Conservation (phyloP, 2,888 invertebrate genomes). For the Venusia cambrica region DNA sequence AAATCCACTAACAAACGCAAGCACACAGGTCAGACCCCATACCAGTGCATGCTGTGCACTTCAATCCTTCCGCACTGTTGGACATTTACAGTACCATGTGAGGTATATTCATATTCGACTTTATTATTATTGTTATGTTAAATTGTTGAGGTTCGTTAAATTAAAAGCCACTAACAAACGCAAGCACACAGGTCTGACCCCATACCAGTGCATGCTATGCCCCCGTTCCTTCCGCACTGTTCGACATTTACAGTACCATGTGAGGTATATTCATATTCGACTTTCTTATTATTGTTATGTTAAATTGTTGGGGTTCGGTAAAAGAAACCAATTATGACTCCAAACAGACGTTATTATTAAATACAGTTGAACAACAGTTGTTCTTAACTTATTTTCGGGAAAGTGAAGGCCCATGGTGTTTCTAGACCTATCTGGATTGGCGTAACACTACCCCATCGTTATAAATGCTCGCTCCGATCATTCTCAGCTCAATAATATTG, state of each 20-base stretch:
- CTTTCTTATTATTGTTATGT: too few species aligned
- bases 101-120: slow-evolving; percentile 49
- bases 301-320: too few species aligned
- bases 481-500: too few species aligned
- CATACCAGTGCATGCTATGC: slow-evolving; percentile 66
- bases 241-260: slow-evolving; percentile 73
- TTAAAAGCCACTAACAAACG: slow-evolving; percentile 61
- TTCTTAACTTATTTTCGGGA: too few species aligned
- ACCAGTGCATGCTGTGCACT: slow-evolving; percentile 66
- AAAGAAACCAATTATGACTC: slow-evolving; percentile 60
- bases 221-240: slow-evolving; percentile 65
- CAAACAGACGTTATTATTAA: too few species aligned
- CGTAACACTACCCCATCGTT: too few species aligned
- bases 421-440: too few species aligned
- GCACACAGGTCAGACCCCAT: slow-evolving; percentile 70
- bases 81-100: slow-evolving; percentile 70
- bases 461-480: too few species aligned
- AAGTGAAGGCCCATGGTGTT: too few species aligned
- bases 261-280: slow-evolving; percentile 49
- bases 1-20: slow-evolving; percentile 62
- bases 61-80: slow-evolving; percentile 65
- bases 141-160: too few species aligned
- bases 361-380: too few species aligned
- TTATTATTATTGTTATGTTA: too few species aligned
- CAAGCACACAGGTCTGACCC: slow-evolving; percentile 68